These are phyloP conservation scores for Conomelus anceps DNA, from an alignment of 2,888 invertebrate species.

Conservation along the genomic window DNA sequence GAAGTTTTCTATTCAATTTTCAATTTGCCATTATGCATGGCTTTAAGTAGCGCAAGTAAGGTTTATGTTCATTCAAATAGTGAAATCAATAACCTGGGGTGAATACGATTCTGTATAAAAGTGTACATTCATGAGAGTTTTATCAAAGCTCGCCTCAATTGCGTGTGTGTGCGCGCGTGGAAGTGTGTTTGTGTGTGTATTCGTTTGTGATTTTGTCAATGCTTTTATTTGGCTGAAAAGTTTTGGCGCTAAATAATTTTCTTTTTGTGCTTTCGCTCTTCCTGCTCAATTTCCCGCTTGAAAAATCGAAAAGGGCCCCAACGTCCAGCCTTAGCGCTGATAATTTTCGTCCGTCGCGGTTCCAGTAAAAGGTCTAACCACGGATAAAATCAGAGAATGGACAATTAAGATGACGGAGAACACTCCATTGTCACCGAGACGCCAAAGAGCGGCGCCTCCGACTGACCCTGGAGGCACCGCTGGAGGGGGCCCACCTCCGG, in stretches of 20 bases:
- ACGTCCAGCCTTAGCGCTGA: conserved; percentile 72
- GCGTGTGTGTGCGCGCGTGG: background rate
- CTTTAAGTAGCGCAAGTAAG: background rate
- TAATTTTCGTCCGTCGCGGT: background rate
- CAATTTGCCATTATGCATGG: background rate
- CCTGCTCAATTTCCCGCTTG: conserved; percentile 14
- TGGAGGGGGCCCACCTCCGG: background rate
- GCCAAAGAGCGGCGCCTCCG: background rate
- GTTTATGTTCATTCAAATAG: background rate
- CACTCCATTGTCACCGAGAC: conserved; percentile 2
- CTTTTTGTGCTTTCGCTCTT: background rate
- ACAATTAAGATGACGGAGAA: conserved; percentile 10
- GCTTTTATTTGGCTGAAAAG: background rate
- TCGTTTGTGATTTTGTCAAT: background rate
- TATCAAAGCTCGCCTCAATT: background rate
- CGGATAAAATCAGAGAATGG: conserved; percentile 11
- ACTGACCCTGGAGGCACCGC: background rate
- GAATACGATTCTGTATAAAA: background rate
- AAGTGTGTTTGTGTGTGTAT: background rate
- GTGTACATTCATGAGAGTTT: background rate
- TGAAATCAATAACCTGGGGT: background rate
- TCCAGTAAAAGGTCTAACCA: conserved; percentile 1
- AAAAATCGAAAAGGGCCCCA: conserved; percentile 42
- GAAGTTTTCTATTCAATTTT: too few species aligned
- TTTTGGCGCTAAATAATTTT: background rate